A percentile compares a stretch with the other conserved stretches of the same genome.
phyloP scores from a whole-genome alignment of 2,888 invertebrate genomes.

The Noctua fimbriata region DNA sequence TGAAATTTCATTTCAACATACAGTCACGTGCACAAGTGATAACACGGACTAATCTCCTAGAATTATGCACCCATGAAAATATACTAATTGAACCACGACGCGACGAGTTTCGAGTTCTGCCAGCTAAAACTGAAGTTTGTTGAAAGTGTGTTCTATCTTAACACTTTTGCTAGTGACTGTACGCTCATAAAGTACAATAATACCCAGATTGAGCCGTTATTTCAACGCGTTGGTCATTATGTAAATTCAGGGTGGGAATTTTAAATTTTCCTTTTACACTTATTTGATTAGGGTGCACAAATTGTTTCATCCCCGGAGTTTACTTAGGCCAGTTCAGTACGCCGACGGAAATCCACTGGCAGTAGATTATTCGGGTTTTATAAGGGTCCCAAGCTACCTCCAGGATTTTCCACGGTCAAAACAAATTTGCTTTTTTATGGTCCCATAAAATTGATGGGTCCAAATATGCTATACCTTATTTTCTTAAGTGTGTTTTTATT shows the following conservation, averaged over 20 bases:
- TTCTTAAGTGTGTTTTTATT: constrained; percentile 64
- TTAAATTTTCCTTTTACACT: constrained; percentile 82
- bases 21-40: constrained; percentile 58
- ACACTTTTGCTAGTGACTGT: constrained; percentile 49
- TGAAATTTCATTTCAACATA: constrained; percentile 57
- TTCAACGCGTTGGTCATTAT: constrained; percentile 78
- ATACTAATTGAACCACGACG: constrained; percentile 37
- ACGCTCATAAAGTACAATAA: constrained; percentile 70
- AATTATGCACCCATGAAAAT: constrained; percentile 52
- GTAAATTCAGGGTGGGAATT: constrained; percentile 81
- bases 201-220: constrained; percentile 82
- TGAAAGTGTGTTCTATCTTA: constrained; percentile 5
- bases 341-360: constrained; percentile 68
- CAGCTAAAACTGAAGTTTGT: constrained; percentile 12
- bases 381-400: constrained; percentile 65
- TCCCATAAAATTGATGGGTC: constrained; percentile 62
- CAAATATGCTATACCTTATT: constrained; percentile 63
- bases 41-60: constrained; percentile 50
- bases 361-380: constrained; percentile 72
- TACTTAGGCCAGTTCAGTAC: constrained; percentile 73
- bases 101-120: constrained; percentile 16
- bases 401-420: constrained; percentile 66
- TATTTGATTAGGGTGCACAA: constrained; percentile 86
- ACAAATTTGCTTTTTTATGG: constrained; percentile 66
- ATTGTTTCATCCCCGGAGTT: constrained; percentile 82